Percentiles rank a stretch among this genome's conserved stretches.
Conservation (phyloP, 1,140 invertebrate species). For the Drosophila guanche region DNA sequence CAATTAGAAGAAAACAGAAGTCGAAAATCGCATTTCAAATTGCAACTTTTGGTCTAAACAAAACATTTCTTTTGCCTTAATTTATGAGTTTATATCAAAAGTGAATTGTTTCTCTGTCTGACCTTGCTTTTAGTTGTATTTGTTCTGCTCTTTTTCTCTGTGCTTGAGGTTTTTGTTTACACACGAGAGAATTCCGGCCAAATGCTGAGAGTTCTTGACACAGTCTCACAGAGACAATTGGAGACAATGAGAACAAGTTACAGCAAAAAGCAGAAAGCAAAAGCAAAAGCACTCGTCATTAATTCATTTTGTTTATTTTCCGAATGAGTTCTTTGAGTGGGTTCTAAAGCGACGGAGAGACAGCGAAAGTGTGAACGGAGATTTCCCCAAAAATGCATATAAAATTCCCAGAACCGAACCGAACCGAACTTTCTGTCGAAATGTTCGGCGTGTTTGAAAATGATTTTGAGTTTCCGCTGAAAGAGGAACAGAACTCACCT, state of each 20-base stretch:
- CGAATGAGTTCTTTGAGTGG: slow-evolving; percentile 25
- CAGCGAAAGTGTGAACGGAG: slow-evolving; percentile 7
- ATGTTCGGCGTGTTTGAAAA: slow-evolving; percentile 9
- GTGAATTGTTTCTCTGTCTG: slow-evolving; percentile 20
- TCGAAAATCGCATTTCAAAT: not conserved
- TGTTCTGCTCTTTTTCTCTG: slow-evolving; percentile 26
- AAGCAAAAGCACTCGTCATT: not conserved
- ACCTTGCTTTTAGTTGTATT: slow-evolving; percentile 63
- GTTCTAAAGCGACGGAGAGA: not conserved
- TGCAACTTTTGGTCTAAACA: slow-evolving; percentile 1
- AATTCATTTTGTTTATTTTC: slow-evolving; percentile 23
- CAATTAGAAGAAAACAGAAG: slow-evolving; percentile 17
- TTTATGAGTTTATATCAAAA: slow-evolving; percentile 29
- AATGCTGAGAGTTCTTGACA: slow-evolving; percentile 62
- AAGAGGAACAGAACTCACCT: slow-evolving; percentile 86
- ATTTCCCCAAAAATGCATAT: slow-evolving; percentile 21
- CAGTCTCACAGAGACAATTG: slow-evolving; percentile 32
- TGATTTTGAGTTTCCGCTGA: slow-evolving; percentile 34
- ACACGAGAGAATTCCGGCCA: slow-evolving; percentile 41
- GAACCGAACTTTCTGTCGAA: slow-evolving; percentile 32
- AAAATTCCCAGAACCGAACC: slow-evolving; percentile 28
- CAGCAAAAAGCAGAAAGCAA: slow-evolving; percentile 18
- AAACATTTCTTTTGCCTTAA: slow-evolving; percentile 44
- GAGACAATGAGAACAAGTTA: slow-evolving; percentile 33
- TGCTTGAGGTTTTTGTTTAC: slow-evolving; percentile 43